phyloP scores from a whole-genome alignment of 1,140 invertebrate species.

The Scylla paramamosain region DNA sequence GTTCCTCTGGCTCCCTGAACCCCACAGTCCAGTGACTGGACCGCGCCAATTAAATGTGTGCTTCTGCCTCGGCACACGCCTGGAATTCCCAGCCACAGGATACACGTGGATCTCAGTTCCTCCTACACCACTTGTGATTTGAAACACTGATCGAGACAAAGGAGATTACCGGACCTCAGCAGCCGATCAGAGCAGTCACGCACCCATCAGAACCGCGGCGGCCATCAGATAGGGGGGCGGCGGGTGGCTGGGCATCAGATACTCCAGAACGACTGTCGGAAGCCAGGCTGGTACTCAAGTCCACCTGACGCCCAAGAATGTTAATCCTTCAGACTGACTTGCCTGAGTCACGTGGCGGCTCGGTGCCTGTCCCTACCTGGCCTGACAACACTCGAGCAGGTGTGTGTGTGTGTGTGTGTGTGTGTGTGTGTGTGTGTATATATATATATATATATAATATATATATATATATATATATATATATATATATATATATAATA shows the following conservation, averaged over 20 bases:
- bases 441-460: neutral
- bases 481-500: too few species aligned
- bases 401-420: conserved; percentile 31
- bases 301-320: conserved; percentile 31
- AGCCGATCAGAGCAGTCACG: neutral
- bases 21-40: neutral
- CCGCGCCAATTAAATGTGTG: neutral
- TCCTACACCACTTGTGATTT: neutral
- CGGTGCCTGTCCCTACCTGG: neutral
- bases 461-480: neutral
- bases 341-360: neutral
- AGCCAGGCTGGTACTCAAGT: conserved; percentile 24
- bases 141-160: neutral
- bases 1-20: too few species aligned
- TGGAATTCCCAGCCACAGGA: neutral
- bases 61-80: neutral
- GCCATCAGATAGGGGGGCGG: neutral
- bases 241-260: conserved; percentile 42
- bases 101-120: neutral
- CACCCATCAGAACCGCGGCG: neutral
- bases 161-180: neutral
- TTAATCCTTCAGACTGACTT: conserved; percentile 34
- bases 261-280: conserved; percentile 22
- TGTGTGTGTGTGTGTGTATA: neutral
- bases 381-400: neutral